Conservation (phyloP, 1,140 invertebrate species). For the Leptestheria dahalacensis region DNA sequence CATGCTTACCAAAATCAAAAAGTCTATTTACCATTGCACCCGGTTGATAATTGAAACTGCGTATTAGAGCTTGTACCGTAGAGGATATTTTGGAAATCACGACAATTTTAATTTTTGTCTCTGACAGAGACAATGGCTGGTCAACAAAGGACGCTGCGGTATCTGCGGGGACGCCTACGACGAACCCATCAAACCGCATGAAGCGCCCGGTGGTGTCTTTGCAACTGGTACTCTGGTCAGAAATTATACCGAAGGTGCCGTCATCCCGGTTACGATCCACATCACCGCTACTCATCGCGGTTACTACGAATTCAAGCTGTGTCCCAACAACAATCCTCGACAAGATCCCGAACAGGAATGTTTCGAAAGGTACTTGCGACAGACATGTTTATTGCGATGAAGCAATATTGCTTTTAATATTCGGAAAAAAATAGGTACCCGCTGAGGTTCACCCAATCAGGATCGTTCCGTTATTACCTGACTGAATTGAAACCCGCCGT, state of each 20-base stretch:
- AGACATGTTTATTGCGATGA: background rate
- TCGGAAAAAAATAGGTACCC: background rate
- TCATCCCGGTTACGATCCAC: conserved; percentile 15
- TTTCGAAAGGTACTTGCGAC: conserved; percentile 17
- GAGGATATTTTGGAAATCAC: no score
- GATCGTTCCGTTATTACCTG: conserved; percentile 1
- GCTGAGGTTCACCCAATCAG: background rate
- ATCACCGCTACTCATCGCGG: conserved; percentile 21
- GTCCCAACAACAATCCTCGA: conserved; percentile 20
- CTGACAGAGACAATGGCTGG: conserved; percentile 17
- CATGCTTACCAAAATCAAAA: no score
- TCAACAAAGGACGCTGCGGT: conserved; percentile 31
- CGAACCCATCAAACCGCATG: conserved; percentile 23
- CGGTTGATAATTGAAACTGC: no score
- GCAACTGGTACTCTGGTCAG: conserved; percentile 26
- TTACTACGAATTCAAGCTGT: conserved; percentile 22
- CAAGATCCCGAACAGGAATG: conserved; percentile 21
- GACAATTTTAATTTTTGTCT: no score
- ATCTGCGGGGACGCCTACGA: conserved; percentile 33
- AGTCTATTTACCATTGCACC: no score
- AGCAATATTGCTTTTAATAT: background rate
- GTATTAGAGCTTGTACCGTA: no score
- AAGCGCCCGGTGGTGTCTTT: conserved; percentile 26
- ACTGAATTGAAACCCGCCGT: conserved; percentile 4
- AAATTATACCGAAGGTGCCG: conserved; percentile 21